Evolutionary conservation across 2,113 vertebrate genomes (phyloP).

Genomic region (Chitala chitala): DNA sequence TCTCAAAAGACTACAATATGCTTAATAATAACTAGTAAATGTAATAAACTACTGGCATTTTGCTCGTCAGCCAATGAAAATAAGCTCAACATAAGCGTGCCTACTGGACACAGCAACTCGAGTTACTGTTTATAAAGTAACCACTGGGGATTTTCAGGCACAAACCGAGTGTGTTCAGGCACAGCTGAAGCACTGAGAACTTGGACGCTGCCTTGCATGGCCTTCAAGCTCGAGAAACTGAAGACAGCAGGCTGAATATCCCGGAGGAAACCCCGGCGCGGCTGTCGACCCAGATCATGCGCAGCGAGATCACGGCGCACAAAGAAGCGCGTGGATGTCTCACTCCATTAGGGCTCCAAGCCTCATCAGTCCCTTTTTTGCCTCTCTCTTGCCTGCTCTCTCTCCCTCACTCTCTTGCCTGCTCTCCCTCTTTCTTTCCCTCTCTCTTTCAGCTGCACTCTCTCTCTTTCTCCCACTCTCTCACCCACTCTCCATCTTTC

Average conservation of each 20-base stretch:
- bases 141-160: too few relatives aligned
- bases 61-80: too few relatives aligned
- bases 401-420: not conserved
- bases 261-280: not conserved
- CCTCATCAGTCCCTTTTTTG: not conserved
- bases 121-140: too few relatives aligned
- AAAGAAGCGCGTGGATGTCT: not conserved
- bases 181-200: not conserved
- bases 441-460: not conserved
- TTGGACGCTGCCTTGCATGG: not conserved
- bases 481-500: not conserved
- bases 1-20: too few relatives aligned
- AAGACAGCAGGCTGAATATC: not conserved
- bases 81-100: too few relatives aligned
- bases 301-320: not conserved
- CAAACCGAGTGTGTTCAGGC: too few relatives aligned
- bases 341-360: not conserved
- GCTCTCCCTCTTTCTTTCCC: not conserved
- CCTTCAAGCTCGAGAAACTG: too few relatives aligned
- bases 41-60: too few relatives aligned
- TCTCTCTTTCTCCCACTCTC: too few relatives aligned
- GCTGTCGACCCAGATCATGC: not conserved
- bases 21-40: too few relatives aligned
- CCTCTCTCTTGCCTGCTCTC: not conserved
- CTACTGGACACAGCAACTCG: too few relatives aligned